Base-by-base conservation (phyloP, 2,888 invertebrate species). In the Unio delphinus region DNA sequence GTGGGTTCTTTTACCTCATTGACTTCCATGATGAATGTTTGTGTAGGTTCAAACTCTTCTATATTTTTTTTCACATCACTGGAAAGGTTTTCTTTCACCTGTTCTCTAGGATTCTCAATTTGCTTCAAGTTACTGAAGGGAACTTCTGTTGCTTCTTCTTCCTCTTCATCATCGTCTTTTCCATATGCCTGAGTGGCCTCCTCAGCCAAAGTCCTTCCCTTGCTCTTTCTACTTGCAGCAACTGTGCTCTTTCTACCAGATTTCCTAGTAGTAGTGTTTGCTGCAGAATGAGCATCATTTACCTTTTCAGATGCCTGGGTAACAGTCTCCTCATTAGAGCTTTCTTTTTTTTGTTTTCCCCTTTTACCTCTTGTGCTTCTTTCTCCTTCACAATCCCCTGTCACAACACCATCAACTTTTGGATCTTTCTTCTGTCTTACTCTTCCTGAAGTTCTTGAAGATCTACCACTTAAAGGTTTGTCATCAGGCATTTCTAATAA, bases 161-260 rank as follows among this genome's bases (percentile, higher is more conserved):
- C 26, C 56, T 18, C 55, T 28, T 54, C 60, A n/a, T 26, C 72
- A 65, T 62, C 68, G 1, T 61, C 65, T 60, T 73, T 73, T 23
- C 68, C 75, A 69, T 69, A 73, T 65, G 57, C 68, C 62, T 72
- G 69, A 34, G 75, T 75, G n/a, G 72, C 66, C 62, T 62, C 70
- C 20, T 55, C 66, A 59, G 23, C 61, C 6, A 18, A 64, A 17
- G 23, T 34, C n/a, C n/a, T 70, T 57, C 8, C 64, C 26, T 55
- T 56, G 15, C 55, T 57, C 34, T 18, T n/a, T 20, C 61, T 54
- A 18, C 65, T n/a, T 64, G 45, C 15, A 61, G 23, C 20, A 18
- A 23, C 28, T 61, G 61, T 23, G 61, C 67, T 57, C 56, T 26
- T 59, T 65, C 60, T 65, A 45, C 56, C 61, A 61, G 26, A 45